Base-by-base conservation (phyloP, 1,140 invertebrate genomes). In the Seison nebaliae region DNA sequence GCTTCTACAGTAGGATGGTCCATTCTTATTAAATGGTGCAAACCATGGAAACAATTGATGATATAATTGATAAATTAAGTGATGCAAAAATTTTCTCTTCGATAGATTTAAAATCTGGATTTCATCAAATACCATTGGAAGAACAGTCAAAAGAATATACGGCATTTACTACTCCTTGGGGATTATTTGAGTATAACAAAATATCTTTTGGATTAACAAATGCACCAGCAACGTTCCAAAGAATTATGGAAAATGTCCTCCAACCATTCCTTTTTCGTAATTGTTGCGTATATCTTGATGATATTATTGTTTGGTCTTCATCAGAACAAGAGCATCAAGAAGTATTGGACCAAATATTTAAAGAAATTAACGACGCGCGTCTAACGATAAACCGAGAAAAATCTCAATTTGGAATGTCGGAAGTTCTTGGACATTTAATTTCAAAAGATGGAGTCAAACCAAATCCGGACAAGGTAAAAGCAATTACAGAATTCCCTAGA, bases 81-180 rank as follows among this genome's bases (percentile, higher is more conserved):
- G n/a, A n/a, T n/a, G n/a, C n/a, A n/a, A n/a, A n/a, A n/a, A n/a
- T n/a, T n/a, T n/a, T n/a, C n/a, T n/a, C n/a, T n/a, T n/a, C n/a
- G n/a, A n/a, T 57, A 7, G 51, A 57, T 40, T 43, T 48, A 2
- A 47, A 46, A 30, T 40, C 47, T 18, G 54, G 54, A n/a, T 55
- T 49, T 41, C 55, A 49, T 47, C 48, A 47, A 22, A 24, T 53
- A 7, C 28, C 43, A 6, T 40, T 53, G 5, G 46, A 52, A 7
- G 40, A 34, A 19, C 26, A 36, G 11, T 18, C 29, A 14, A 35
- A 28, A 17, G 7, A 12, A 17, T 36, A 36, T 22, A 36, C 42
- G 3, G 42, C 36, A 11, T 40, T 40, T 15, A 30, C 35, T 3
- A 35, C 34, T 22, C 18, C 28, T 18, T 34, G 21, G 11, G 43